Conservation (phyloP, 2,888 invertebrate species). For the Melieria picta region DNA sequence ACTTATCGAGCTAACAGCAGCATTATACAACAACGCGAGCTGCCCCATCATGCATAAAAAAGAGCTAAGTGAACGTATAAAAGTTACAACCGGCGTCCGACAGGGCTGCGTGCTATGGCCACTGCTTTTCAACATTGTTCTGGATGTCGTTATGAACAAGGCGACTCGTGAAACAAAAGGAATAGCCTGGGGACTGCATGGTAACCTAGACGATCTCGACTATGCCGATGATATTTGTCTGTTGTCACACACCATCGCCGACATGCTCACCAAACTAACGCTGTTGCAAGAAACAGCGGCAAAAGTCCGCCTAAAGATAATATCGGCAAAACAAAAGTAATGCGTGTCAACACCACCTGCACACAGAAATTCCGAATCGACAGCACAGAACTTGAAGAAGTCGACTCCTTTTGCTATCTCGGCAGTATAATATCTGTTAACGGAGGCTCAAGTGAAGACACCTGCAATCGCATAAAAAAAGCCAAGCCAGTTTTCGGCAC, state of each 20-base stretch:
- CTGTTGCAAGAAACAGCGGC: background rate
- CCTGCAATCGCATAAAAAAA: background rate
- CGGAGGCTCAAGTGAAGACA: constrained; percentile 6
- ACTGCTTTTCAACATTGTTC: constrained; percentile 10
- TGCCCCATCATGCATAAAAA: constrained; percentile 1
- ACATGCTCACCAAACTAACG: constrained; percentile 4
- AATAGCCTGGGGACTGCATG: constrained; percentile 9
- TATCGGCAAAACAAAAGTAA: constrained; percentile 12
- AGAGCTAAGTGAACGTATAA: constrained; percentile 10
- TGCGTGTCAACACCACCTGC: constrained; percentile 8
- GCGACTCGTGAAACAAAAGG: constrained; percentile 14
- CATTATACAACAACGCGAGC: background rate
- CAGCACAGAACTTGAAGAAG: too few species aligned
- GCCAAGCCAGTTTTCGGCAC: background rate
- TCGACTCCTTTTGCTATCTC: too few species aligned
- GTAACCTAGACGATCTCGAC: background rate
- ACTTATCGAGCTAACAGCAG: background rate
- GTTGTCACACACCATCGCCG: background rate
- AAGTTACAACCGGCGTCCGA: background rate
- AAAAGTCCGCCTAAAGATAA: background rate
- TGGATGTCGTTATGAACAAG: constrained; percentile 4
- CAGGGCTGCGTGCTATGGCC: constrained; percentile 7
- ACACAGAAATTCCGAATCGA: background rate
- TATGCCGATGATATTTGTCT: constrained; percentile 13
- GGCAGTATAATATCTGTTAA: background rate